Base-by-base conservation (phyloP, 30 jellyfish, hydroid and myxozoan genomes). In the Aurelia aurita region DNA sequence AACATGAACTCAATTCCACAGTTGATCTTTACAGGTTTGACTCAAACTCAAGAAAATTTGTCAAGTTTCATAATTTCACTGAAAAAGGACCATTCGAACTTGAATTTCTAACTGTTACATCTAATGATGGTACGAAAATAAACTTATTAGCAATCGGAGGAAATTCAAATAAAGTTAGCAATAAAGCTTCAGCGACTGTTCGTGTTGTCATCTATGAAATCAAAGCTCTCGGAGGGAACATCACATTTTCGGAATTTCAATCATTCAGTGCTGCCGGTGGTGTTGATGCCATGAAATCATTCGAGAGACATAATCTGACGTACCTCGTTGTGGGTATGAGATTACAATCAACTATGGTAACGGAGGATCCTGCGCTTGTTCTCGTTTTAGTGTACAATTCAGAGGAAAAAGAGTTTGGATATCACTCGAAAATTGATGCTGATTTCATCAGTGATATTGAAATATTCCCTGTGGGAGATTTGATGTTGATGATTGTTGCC, bases 401-500 rank as follows among this genome's bases (percentile, higher is more conserved):
- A 14, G 77, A 54, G 46, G 35, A n/a, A 5, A 61, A 84, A 35
- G 73, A 46, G 12, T 86, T 92, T 59, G 70, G 59, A 39, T 86
- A 32, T 61, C 96, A 91, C 55, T 85, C 96, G 11, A 0, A 89
- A 20, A 18, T 92, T 11, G 82, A 89, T 5, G 95, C 91, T 5
- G 13, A 67, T 45, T 77, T 91, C 44, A 76, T 87, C 28, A 73
- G 86, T 54, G 98, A 92, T 62, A 67, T 92, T 5, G 98, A 92
- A 51, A 39, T 68, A 21, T 68, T 79, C 21, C 25, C 49, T 3
- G 72, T 62, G 14, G 65, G 55, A 5, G 69, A 35, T 18, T 28
- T 27, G 61, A 62, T 88, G 1, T 76, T 76, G 25, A 45, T 92
- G 75, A 35, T 66, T 43, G 97, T 87, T 28, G 95, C 96, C 27